phyloP scores from a whole-genome alignment of 2,797 vertebrate species.

The Pteronotus mesoamericanus region DNA sequence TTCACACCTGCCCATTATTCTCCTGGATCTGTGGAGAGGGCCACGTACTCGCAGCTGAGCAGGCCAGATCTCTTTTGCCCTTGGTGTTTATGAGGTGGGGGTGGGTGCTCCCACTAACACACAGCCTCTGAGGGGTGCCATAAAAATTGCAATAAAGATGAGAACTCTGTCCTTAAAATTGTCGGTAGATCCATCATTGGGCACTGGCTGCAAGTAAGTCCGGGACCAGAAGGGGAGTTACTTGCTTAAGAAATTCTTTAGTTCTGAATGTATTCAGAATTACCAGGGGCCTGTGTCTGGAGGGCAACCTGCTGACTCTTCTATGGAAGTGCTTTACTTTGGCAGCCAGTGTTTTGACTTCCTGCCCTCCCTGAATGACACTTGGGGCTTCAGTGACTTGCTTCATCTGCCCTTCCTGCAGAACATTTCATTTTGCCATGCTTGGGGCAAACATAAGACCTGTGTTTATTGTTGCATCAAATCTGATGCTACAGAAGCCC shows the following conservation, averaged over 20 bases:
- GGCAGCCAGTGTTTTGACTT: background rate
- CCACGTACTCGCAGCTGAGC: background rate
- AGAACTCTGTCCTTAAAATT: background rate
- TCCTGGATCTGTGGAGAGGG: accelerated
- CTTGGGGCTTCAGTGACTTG: background rate
- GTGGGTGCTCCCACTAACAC: background rate
- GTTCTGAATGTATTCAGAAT: background rate
- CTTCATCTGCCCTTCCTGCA: background rate
- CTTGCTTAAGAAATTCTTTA: background rate
- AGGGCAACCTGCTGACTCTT: background rate
- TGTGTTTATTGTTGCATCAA: background rate
- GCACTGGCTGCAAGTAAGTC: background rate
- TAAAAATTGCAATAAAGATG: background rate
- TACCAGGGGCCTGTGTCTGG: background rate
- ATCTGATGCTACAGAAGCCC: background rate
- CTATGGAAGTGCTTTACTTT: background rate
- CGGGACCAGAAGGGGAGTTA: too few species aligned
- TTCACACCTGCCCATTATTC: background rate
- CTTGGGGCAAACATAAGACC: background rate
- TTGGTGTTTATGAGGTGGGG: too few species aligned
- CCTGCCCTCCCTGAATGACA: background rate
- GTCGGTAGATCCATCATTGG: background rate
- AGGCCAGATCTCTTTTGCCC: background rate
- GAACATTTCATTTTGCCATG: background rate
- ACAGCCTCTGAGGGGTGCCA: too few species aligned